Evolutionary conservation across 2,888 invertebrate species (phyloP), one percentile per base, ranked within the genome.

Genomic region (Yponomeuta evonymella): DNA sequence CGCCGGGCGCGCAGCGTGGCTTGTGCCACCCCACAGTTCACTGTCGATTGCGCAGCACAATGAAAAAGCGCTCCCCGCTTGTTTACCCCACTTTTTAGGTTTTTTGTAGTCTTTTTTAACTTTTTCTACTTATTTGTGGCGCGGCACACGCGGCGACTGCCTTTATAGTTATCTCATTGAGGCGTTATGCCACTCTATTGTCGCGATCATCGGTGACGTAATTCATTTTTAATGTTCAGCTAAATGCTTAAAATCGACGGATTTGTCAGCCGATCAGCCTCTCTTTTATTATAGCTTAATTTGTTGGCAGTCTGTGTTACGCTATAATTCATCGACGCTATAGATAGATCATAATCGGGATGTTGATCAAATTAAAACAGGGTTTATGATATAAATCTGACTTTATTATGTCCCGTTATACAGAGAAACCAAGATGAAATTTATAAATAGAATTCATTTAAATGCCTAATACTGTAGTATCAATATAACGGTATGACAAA

Each of bases 71-170:
- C 83, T 78, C 81, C 82, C 88, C 84, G 86, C 88, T 90, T 91
- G 89, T 92, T 91, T 91, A 91, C 90, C 87, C 88, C 90, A 89
- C 86, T 89, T 91, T 91, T 90, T 90, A 89, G 83, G 83, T 90
- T 92, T 90, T 89, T 86, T 88, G 79, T 82, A 66, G 85, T 86
- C 82, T 84, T 86, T 85, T 87, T 86, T 81, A 79, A 79, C 79
- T 87, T 89, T 90, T 89, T 89, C 81, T 83, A 79, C 76, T 82
- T 86, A 88, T 88, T 89, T 89, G 85, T 82, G 87, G 86, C 86
- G 85, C 76, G 76, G 84, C 86, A 86, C 89, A 86, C 88, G 89
- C 88, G 87, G 87, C 89, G 73, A 77, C 80, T 78, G 81, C 83
- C 83, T 85, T 85, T 89, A 83, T 83, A 84, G 77, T 79, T 77